These are phyloP conservation scores for Lithosia quadra DNA, from an alignment of 2,888 invertebrate genomes.

Conservation along the genomic window DNA sequence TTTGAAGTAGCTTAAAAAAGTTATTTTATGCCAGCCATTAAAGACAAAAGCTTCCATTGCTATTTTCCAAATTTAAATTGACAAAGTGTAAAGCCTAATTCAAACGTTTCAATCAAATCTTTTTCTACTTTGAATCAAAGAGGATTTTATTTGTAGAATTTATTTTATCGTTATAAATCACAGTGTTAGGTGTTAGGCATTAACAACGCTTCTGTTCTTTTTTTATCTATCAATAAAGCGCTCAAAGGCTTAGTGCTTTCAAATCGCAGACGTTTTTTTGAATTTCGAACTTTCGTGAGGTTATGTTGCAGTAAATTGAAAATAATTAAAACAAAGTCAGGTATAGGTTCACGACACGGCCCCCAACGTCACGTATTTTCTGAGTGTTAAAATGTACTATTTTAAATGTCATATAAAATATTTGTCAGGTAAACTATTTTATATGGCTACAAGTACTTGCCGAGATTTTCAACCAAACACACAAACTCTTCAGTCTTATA, in stretches of 20 bases:
- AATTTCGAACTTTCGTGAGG: no score
- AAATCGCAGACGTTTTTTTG: slow-evolving; percentile 29
- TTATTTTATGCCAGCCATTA: neutral
- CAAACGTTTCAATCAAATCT: slow-evolving; percentile 37
- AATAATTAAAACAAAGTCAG: no score
- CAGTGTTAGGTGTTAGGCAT: slow-evolving; percentile 52
- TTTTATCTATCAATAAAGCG: slow-evolving; percentile 40
- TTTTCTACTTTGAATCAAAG: slow-evolving; percentile 37
- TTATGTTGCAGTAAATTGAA: no score
- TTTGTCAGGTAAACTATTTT: no score
- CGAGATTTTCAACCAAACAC: no score
- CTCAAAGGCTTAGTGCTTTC: slow-evolving; percentile 27
- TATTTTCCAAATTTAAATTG: neutral
- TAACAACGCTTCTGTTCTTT: slow-evolving; percentile 44
- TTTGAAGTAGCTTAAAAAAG: neutral
- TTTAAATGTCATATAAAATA: no score
- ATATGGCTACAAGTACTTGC: no score
- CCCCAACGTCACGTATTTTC: no score
- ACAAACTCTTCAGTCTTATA: no score
- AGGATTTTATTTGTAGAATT: slow-evolving; percentile 56
- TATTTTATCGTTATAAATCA: slow-evolving; percentile 62
- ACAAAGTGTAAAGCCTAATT: neutral
- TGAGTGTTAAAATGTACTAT: no score
- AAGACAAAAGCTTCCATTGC: neutral
- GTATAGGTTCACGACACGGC: no score